A percentile compares a stretch with the other conserved stretches of the same genome.
Conservation (phyloP, 2,113 vertebrate genomes). For the Ceyx melanurus region DNA sequence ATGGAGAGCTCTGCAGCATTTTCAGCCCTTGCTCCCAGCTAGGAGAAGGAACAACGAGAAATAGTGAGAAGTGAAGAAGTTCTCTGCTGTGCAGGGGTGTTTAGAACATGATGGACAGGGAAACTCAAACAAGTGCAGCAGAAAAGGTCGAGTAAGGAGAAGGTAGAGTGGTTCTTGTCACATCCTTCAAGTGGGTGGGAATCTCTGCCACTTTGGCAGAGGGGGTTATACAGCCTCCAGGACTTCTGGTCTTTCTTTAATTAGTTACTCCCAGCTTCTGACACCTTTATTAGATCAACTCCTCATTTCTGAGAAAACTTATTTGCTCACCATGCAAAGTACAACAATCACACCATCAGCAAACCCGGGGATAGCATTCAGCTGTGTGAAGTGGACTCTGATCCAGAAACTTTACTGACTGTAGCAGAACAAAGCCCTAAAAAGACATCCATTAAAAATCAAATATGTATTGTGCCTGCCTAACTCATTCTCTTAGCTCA, state of each 20-base stretch:
- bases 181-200: neutral
- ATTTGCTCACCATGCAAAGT: neutral
- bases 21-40: neutral
- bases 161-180: neutral
- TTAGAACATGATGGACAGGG: neutral
- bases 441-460: neutral
- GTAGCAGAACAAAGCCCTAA: neutral
- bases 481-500: neutral
- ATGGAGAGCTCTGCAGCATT: neutral
- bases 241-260: neutral
- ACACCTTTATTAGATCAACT: neutral
- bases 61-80: neutral
- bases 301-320: neutral
- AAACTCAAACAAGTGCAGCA: neutral
- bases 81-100: neutral
- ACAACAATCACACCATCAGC: neutral
- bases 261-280: neutral
- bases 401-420: neutral
- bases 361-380: neutral
- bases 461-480: neutral
- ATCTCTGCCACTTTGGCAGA: neutral
- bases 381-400: neutral
- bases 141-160: neutral
- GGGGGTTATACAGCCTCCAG: neutral
- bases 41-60: neutral